Conservation (phyloP, 1,140 invertebrate genomes). For the Antheraea pernyi region DNA sequence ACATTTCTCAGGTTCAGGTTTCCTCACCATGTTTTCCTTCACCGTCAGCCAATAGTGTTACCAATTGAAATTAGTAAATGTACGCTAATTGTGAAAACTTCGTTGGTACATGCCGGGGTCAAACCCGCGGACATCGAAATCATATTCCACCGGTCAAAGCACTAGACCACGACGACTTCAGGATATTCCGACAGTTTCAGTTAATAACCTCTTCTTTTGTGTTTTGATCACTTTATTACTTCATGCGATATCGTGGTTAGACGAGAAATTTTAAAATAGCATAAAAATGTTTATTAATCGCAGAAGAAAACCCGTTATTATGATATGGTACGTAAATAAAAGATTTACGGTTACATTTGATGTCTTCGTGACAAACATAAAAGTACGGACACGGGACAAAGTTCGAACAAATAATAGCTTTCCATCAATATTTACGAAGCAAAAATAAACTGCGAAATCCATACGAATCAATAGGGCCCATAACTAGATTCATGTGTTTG, state of each 20-base stretch:
- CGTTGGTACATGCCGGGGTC: too few species aligned
- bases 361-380: conserved; percentile 6
- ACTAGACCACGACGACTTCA: too few species aligned
- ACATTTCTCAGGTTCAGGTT: too few species aligned
- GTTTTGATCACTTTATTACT: background rate
- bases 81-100: too few species aligned
- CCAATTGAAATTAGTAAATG: too few species aligned
- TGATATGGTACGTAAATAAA: background rate
- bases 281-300: background rate
- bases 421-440: conserved; percentile 1
- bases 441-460: background rate
- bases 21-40: too few species aligned
- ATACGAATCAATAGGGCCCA: conserved; percentile 8
- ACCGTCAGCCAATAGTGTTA: too few species aligned
- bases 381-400: background rate
- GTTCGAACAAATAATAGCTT: background rate
- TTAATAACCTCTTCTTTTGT: too few species aligned
- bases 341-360: background rate
- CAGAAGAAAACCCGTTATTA: background rate
- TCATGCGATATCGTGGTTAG: background rate
- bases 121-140: too few species aligned
- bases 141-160: too few species aligned
- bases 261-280: background rate
- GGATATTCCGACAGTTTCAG: too few species aligned
- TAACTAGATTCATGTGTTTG: background rate